Conservation (phyloP, 2,113 vertebrate genomes). For the Sinosuthora webbiana region DNA sequence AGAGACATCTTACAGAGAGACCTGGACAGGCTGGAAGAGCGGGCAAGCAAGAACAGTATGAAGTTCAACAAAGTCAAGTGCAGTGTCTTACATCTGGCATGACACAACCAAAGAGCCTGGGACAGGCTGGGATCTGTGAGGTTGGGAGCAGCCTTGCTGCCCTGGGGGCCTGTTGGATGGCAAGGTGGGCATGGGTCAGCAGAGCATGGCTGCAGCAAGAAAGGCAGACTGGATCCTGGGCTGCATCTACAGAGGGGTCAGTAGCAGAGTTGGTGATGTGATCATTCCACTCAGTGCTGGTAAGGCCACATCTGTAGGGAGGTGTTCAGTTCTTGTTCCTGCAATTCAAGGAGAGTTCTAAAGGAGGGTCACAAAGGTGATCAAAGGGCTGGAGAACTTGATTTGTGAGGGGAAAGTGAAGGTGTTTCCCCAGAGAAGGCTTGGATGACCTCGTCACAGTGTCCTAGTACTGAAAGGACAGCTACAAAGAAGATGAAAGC, state of each 20-base stretch:
- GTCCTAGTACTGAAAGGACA: neutral
- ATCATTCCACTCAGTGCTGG: neutral
- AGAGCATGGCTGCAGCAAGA: neutral
- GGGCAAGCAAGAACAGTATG: neutral
- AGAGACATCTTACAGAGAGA: neutral
- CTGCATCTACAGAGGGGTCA: rapidly evolving
- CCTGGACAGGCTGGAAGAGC: neutral
- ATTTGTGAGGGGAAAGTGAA: neutral
- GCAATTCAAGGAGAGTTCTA: neutral
- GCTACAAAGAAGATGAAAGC: neutral
- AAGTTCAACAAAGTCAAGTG: neutral
- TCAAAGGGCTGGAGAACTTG: neutral
- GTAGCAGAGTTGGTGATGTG: neutral
- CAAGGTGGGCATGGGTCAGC: neutral
- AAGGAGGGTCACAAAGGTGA: neutral
- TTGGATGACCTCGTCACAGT: neutral
- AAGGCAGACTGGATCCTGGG: neutral
- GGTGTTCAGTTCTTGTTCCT: neutral
- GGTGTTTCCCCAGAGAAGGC: neutral
- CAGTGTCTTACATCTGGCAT: neutral
- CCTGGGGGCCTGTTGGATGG: neutral
- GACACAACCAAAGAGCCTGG: rapidly evolving
- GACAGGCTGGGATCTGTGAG: neutral
- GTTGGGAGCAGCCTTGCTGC: neutral
- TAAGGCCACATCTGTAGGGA: neutral